Evolutionary conservation across 2,113 vertebrate genomes (phyloP).

Genomic region (Nipponia nippon): DNA sequence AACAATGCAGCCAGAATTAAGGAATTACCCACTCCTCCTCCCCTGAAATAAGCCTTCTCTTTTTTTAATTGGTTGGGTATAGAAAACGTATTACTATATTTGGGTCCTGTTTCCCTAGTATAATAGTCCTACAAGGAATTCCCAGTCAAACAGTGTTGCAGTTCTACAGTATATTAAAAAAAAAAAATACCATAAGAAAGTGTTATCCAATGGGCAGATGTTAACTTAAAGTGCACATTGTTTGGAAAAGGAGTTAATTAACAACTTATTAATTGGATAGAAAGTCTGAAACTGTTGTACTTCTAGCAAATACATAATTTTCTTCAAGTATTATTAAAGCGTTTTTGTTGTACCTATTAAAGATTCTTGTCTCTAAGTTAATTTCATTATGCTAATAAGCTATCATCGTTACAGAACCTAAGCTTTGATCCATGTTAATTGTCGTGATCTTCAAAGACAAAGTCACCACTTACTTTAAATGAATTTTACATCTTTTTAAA

Average conservation of each 20-base stretch:
- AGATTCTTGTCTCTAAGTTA: slow-evolving; percentile 99
- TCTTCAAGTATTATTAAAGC: slow-evolving; percentile 99
- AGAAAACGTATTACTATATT: slow-evolving; percentile 43
- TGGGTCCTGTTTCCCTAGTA: slow-evolving; percentile 33
- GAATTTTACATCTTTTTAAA: slow-evolving; percentile 99
- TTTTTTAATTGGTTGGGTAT: slow-evolving; percentile 45
- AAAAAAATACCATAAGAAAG: slow-evolving; percentile 48
- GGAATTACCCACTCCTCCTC: slow-evolving; percentile 39
- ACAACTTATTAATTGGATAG: slow-evolving; percentile 97
- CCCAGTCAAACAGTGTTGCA: slow-evolving; percentile 41
- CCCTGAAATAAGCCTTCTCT: slow-evolving; percentile 14
- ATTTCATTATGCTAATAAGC: slow-evolving; percentile 99
- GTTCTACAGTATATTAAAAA: slow-evolving; percentile 20
- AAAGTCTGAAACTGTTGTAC: slow-evolving; percentile 97
- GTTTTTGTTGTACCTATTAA: slow-evolving; percentile 99
- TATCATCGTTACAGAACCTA: slow-evolving; percentile 97
- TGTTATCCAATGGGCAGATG: slow-evolving; percentile 79
- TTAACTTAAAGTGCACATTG: slow-evolving; percentile 81
- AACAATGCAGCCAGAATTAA: slow-evolving; percentile 28
- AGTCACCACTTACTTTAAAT: slow-evolving; percentile 99
- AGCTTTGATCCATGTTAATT: slow-evolving; percentile 99
- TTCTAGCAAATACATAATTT: slow-evolving; percentile 96
- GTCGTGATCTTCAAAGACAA: slow-evolving; percentile 99
- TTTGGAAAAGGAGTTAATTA: slow-evolving; percentile 93
- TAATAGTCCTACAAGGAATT: slow-evolving; percentile 47